Base-by-base conservation (phyloP, 2,113 vertebrate genomes). In the Gavia stellata region DNA sequence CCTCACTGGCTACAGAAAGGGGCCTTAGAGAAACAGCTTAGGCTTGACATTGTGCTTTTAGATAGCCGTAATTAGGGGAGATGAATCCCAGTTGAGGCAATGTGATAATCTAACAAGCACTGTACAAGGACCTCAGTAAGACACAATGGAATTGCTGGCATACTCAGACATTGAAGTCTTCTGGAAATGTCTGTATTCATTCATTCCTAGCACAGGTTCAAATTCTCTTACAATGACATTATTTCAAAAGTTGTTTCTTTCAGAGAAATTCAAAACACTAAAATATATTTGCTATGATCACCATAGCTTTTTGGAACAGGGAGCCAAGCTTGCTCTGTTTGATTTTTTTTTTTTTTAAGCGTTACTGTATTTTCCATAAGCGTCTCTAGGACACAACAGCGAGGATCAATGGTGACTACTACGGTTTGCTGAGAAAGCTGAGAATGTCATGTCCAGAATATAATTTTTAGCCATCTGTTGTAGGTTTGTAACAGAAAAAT, bases 331-430 rank as follows among this genome's bases (percentile, higher is more conserved):
- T 70, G 7, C 13, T 56, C 56, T 53, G 7, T 33, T 44, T 44
- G 8, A 3, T 13, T 34, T 61, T 18, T 36, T 2, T 6, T 8
- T 77, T n/a, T 81, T 70, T 70, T 26, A 55, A 71, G 14, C 1
- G 1, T 59, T 49, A 33, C 14, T 19, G 4, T 47, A 52, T 33
- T 90, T 78, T 68, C 53, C 10, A 5, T 45, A 72, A 73, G 15
- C 2, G 2, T 17, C 9, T 65, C n/a, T 42, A 20, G 28, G 28
- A 52, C n/a, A n/a, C 20, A 56, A 56, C 36, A 56, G 12, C 0
- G 0, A 50, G 16, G 5, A 40, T 34, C 34, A 58, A 7, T 31
- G 26, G 14, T 29, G 19, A 44, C n/a, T 80, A 40, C 14, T 23
- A 17, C 5, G 8, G 9, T 58, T 74, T 74, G 16, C 31, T 42